Base-by-base conservation (phyloP, 2,888 invertebrate genomes). In the Prenolepis imparis region DNA sequence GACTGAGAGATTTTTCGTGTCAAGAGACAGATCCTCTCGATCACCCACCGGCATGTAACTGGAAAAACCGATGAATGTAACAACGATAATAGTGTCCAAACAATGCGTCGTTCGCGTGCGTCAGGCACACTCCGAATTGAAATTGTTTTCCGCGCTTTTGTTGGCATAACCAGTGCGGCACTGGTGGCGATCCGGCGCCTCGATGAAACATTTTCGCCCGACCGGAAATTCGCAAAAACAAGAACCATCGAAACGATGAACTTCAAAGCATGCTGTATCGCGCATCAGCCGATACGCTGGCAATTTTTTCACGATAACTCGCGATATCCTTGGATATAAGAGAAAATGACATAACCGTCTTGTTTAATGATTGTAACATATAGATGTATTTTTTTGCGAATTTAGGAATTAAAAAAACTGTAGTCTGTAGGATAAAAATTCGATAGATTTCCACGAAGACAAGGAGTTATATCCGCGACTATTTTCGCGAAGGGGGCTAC, bases 31-130 rank as follows among this genome's bases (percentile, higher is more conserved):
- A 73, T 83, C 74, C 82, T 59, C 55, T 66, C 28, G 75, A 77
- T 80, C 75, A 84, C 82, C 36, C 21, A 36, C 77, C 87, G 73
- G 85, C 77, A 84, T 77, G 87, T 86, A 83, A 63, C 84, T 75
- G 72, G 77, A 84, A 80, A 78, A 82, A 84, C 80, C 89, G 83
- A 89, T 89, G 84, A 84, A 87, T 83, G 85, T 85, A 87, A 87
- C 87, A 41, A 36, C 82, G 86, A 89, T 89, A 89, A 89, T 86
- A 83, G 89, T 89, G 78, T 86, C 82, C 89, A 86, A 89, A 89
- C 88, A 87, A 86, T 83, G 81, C 44, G 21, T 18, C 57, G 44
- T 61, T 70, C 61, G 41, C 68, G 55, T 81, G 72, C 84, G 82
- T 89, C 87, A 83, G 80, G 81, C 85, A 67, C 86, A 80, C 39